These are phyloP conservation scores for Gobio gobio DNA, from an alignment of 2,113 vertebrate genomes.

Conservation along the genomic window DNA sequence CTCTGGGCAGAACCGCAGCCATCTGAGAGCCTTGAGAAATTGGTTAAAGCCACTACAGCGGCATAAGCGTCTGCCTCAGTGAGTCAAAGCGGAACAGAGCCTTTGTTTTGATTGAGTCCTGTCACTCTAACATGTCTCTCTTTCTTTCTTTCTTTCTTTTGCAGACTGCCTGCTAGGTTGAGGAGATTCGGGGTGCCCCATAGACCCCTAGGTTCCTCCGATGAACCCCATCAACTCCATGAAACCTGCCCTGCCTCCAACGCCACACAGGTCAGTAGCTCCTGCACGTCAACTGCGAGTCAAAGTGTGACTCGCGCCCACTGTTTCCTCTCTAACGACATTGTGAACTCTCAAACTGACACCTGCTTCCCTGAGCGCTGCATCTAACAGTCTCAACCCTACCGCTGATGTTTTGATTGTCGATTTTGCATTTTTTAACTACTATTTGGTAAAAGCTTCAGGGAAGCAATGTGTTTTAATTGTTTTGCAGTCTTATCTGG, in stretches of 20 bases:
- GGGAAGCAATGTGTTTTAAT: conserved; percentile 1
- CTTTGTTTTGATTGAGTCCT: conserved; percentile 40
- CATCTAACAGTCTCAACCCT: conserved; percentile 19
- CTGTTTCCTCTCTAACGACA: conserved; percentile 35
- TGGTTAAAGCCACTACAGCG: conserved; percentile 7
- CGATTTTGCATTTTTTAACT: conserved; percentile 5
- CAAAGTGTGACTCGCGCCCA: conserved; percentile 43
- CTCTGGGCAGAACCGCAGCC: conserved; percentile 23
- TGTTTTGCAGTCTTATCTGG: conserved; percentile 18
- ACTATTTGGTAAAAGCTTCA: neutral
- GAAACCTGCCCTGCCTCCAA: conserved; percentile 90
- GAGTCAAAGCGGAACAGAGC: conserved; percentile 27
- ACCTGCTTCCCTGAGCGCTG: conserved; percentile 37
- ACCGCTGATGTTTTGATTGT: conserved; percentile 8
- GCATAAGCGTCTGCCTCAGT: conserved; percentile 23
- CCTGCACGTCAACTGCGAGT: neutral
- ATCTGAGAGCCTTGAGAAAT: conserved; percentile 21
- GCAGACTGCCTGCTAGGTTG: conserved; percentile 67
- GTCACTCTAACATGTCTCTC: neutral
- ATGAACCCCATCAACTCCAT: conserved; percentile 96
- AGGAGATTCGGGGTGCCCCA: conserved; percentile 69
- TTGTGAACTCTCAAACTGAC: conserved; percentile 32
- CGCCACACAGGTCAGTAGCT: conserved; percentile 85
- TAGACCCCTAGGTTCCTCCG: conserved; percentile 77
- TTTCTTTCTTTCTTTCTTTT: conserved; percentile 44